Conservation (phyloP, 1,140 invertebrate species). For the Lordiphosa stackelbergi region DNA sequence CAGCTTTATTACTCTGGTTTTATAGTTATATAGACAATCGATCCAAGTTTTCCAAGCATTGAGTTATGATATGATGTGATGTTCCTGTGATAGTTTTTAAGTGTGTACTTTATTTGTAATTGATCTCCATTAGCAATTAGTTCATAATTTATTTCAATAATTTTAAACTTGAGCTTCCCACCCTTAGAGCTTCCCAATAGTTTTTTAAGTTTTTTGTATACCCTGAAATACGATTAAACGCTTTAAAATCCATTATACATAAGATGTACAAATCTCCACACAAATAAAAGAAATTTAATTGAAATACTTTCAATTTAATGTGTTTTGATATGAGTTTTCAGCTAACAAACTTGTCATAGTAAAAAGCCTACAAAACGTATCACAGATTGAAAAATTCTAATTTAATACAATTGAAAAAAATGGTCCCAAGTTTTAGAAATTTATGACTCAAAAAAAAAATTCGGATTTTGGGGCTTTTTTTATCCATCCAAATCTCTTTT, state of each 20-base stretch:
- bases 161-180: slow-evolving; percentile 41
- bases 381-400: neutral
- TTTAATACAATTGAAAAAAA: too few relatives aligned
- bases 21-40: slow-evolving; percentile 23
- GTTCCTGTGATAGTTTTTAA: slow-evolving; percentile 74
- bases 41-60: slow-evolving; percentile 56
- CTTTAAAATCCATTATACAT: slow-evolving; percentile 9
- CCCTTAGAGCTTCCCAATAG: slow-evolving; percentile 48
- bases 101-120: slow-evolving; percentile 43
- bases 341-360: too few relatives aligned
- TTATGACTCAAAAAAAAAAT: too few relatives aligned
- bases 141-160: slow-evolving; percentile 34
- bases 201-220: slow-evolving; percentile 13
- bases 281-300: too few relatives aligned
- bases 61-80: slow-evolving; percentile 59
- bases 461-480: too few relatives aligned
- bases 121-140: slow-evolving; percentile 53
- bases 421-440: too few relatives aligned
- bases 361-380: neutral
- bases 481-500: too few relatives aligned
- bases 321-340: too few relatives aligned
- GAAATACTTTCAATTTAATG: too few relatives aligned
- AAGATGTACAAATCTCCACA: slow-evolving; percentile 9
- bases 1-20: slow-evolving; percentile 61
- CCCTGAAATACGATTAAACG: slow-evolving; percentile 11